Evolutionary conservation across 1,140 invertebrate species (phyloP).

Genomic region (Grapholita molesta): DNA sequence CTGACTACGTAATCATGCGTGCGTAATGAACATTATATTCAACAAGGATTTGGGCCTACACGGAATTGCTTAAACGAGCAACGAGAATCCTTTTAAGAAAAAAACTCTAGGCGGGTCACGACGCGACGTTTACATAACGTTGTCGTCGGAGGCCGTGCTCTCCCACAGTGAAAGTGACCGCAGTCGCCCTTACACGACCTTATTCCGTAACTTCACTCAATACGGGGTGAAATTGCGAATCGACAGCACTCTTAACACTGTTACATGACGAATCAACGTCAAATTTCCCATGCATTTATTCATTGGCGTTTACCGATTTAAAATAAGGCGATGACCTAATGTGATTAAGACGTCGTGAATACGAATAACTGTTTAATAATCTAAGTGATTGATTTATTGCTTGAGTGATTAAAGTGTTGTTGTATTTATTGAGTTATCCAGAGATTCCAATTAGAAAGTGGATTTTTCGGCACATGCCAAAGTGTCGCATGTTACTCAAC

Average conservation of each 20-base stretch:
- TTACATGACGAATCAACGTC: neutral
- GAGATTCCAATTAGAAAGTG: conserved; percentile 28
- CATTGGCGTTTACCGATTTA: neutral
- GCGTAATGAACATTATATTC: conserved; percentile 4
- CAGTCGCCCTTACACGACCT: conserved; percentile 18
- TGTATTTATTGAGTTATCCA: conserved; percentile 1
- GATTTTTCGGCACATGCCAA: conserved; percentile 30
- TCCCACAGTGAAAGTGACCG: conserved; percentile 17
- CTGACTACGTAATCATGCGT: conserved; percentile 2
- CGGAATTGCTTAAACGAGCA: conserved; percentile 1
- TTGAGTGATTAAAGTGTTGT: conserved; percentile 4
- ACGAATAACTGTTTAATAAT: neutral
- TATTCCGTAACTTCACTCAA: conserved; percentile 21
- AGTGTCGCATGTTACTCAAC: conserved; percentile 30
- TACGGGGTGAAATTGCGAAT: neutral
- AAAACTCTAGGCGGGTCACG: conserved; percentile 21
- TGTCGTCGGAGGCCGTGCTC: conserved; percentile 12
- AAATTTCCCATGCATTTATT: neutral
- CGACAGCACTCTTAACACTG: neutral
- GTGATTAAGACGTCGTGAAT: conserved; percentile 1
- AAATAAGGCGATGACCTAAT: conserved; percentile 11
- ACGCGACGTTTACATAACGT: conserved; percentile 22
- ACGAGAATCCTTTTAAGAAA: conserved; percentile 14
- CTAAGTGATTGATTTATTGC: neutral
- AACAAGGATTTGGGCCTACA: neutral